Percentiles rank a stretch among this genome's conserved stretches.
Evolutionary conservation across 2,888 invertebrate species (phyloP).

Genomic region (Mechanitis messenoides): DNA sequence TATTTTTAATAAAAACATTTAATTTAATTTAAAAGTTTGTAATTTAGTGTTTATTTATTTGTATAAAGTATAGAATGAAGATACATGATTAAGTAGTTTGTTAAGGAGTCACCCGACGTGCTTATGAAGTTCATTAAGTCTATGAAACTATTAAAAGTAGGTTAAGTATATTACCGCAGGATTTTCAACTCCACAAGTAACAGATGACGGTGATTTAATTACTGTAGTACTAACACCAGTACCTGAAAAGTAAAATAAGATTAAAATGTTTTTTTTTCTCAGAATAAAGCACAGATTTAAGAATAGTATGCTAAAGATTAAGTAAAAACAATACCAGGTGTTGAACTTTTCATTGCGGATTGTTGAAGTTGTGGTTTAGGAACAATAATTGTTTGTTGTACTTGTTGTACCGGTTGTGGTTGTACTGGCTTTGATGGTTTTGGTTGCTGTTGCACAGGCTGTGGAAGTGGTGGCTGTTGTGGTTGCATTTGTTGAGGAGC

Average conservation of each 20-base stretch:
- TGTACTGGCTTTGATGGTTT: conserved; percentile 29
- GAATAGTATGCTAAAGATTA: no score
- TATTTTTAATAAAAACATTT: no score
- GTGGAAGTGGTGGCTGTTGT: conserved; percentile 20
- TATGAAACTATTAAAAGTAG: not conserved
- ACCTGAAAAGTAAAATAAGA: not conserved
- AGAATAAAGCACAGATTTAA: not conserved
- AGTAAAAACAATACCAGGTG: conserved; percentile 9
- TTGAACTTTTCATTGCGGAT: conserved; percentile 1
- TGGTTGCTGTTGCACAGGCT: conserved; percentile 25
- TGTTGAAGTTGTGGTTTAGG: conserved; percentile 21
- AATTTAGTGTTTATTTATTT: no score
- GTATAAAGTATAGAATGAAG: not conserved
- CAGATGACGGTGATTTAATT: not conserved
- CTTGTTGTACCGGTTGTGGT: conserved; percentile 14
- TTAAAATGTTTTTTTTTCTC: no score
- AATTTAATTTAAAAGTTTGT: no score
- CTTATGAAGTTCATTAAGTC: no score
- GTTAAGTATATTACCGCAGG: not conserved
- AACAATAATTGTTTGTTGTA: conserved; percentile 13
- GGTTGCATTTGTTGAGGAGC: conserved; percentile 11
- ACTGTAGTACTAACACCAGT: not conserved
- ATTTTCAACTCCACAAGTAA: not conserved
- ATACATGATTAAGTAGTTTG: not conserved
- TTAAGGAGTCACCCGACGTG: no score